Evolutionary conservation across 2,888 invertebrate species (phyloP).

Genomic region (Euclidia mi): DNA sequence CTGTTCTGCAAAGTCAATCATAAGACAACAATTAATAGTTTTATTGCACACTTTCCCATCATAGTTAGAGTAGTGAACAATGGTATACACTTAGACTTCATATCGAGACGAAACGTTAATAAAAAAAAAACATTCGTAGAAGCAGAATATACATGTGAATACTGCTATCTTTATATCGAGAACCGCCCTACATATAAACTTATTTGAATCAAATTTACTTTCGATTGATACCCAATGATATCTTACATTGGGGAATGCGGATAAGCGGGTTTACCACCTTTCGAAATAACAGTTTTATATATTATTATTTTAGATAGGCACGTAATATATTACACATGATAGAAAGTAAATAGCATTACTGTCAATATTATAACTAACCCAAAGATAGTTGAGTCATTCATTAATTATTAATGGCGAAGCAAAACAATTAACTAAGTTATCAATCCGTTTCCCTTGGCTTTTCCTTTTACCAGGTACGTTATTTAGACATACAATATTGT

Average conservation of each 20-base stretch:
- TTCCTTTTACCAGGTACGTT: not conserved
- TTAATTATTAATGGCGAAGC: constrained; percentile 7
- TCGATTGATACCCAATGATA: not conserved
- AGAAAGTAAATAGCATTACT: too few species aligned
- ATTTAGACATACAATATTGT: not conserved
- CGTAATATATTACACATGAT: too few species aligned
- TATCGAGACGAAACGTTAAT: too few species aligned
- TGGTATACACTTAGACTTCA: too few species aligned
- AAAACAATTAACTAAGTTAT: constrained; percentile 11
- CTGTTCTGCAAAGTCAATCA: too few species aligned
- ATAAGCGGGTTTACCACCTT: not conserved
- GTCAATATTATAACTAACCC: not conserved
- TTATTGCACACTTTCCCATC: too few species aligned
- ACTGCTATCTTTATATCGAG: not conserved
- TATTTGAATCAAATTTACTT: constrained; percentile 1
- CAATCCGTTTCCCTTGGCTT: constrained; percentile 1
- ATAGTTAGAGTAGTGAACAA: too few species aligned
- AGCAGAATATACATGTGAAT: not conserved
- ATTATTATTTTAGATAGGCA: too few species aligned
- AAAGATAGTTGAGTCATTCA: not conserved
- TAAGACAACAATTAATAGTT: too few species aligned
- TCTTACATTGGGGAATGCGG: not conserved
- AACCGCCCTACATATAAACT: not conserved
- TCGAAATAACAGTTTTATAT: not conserved
- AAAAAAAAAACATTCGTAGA: not conserved